Base-by-base conservation (phyloP, 2,888 invertebrate genomes). In the Hirudinaria manillensis region DNA sequence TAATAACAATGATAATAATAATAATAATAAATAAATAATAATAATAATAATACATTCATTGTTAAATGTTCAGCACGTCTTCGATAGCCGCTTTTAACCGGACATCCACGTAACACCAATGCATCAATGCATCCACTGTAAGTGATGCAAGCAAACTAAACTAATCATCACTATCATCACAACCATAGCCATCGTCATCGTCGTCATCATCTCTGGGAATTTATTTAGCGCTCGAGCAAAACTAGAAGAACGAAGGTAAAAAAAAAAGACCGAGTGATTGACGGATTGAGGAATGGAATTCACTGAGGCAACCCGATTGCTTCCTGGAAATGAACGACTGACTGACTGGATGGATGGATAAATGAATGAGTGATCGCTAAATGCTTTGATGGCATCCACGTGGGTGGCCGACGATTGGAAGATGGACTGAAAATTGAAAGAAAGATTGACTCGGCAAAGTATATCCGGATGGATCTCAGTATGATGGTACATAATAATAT, bases 1-100 rank as follows among this genome's bases (percentile, higher is more conserved):
- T 65, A 65, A 65, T 65, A 65, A 65, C 24, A 24, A 65, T 65
- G 29, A 65, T 29, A 19, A 65, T 29, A 24, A 65, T 65, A 65
- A 65, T 65, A 24, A 65, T 53, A 53, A 13, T 19, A 53, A 53
- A 53, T 19, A 19, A 53, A 53, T 53, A 53, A 53, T 53, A 53
- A 53, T 53, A 53, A 53, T 53, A 53, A 53, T 53, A 53, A 53
- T 53, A 53, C 16, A 19, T 19, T 19, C 21, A 53, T 19, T 53
- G 21, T 19, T 53, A 53, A 53, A 53, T 53, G 21, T n/a, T n/a
- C n/a, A n/a, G n/a, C n/a, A n/a, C n/a, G n/a, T n/a, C n/a, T n/a
- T n/a, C n/a, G n/a, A n/a, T n/a, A n/a, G n/a, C n/a, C n/a, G n/a
- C n/a, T n/a, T n/a, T n/a, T n/a, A n/a, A n/a, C n/a, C n/a, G n/a